Evolutionary conservation across 2,113 vertebrate genomes (phyloP), one percentile per base, ranked within the genome.

Genomic region (Lepus americanus): DNA sequence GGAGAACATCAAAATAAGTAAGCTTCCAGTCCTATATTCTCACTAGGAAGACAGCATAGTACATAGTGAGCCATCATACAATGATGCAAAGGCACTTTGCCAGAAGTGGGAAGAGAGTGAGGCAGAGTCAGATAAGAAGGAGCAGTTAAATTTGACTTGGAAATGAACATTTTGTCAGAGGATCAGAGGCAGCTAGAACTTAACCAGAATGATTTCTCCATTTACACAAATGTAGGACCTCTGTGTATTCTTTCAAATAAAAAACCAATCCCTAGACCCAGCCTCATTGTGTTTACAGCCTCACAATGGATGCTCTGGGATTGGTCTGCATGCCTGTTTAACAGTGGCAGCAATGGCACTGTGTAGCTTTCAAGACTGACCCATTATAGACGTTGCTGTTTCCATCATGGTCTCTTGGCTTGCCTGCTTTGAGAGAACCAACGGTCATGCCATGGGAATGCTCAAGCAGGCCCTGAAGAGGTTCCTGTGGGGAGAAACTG

Each of bases 161-260:
- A 69, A 94, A 53, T 84, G 77, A 90, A 84, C 63, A 90, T 78
- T 84, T 94, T 12, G 66, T 70, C 36, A 78, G 80, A 36, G 17
- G 63, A 19, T 63, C 64, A 31, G 14, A 93, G 83, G 74, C 55
- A 72, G 31, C 39, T 61, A 53, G 76, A 64, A 70, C 69, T 93
- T 31, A 81, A 81, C n/a, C 44, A 74, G n/a, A 69, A 64, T 87
- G 36, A 13, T 64, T 73, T 78, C 81, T 72, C n/a, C 20, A 39
- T 23, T 87, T 79, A 53, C 51, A 64, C 55, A 55, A 53, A 81
- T 53, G 53, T 3, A 44, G 33, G 44, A 74, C 44, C 73, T 93
- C 67, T 39, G 14, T 19, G 39, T 73, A 14, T 55, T 66, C 67
- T 74, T 87, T 66, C 20, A 88, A 81, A 36, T 55, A 66, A 73